Conservation (phyloP, 2,797 vertebrate species). For the Natrix natrix region DNA sequence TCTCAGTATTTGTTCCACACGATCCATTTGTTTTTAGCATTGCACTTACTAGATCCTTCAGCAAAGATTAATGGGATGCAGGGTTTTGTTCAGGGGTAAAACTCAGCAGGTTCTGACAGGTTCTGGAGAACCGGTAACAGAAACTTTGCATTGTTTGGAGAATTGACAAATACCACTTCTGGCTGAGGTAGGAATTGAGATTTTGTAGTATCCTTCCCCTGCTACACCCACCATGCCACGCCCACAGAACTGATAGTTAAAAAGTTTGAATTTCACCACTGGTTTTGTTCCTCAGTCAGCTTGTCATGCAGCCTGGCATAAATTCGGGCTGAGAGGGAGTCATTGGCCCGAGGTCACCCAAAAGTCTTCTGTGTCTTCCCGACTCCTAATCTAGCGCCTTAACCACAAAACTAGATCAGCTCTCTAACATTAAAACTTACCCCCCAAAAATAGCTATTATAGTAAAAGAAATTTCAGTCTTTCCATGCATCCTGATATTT, state of each 20-base stretch:
- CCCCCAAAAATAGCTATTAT: not conserved
- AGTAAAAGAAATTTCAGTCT: not conserved
- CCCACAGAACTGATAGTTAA: too few relatives aligned
- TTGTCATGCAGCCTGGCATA: not conserved
- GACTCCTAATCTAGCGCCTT: not conserved
- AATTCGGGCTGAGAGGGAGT: not conserved
- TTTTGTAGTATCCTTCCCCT: too few relatives aligned
- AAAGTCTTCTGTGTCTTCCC: not conserved
- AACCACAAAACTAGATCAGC: not conserved
- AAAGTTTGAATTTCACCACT: too few relatives aligned
- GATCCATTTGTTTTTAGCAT: not conserved
- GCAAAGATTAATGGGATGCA: not conserved
- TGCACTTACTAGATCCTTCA: not conserved
- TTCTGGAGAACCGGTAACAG: too few relatives aligned
- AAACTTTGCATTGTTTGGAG: too few relatives aligned
- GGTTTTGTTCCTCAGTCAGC: not conserved
- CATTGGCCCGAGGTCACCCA: not conserved
- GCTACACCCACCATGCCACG: too few relatives aligned
- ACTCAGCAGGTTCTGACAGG: too few relatives aligned
- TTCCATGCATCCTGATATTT: not conserved
- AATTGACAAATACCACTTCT: too few relatives aligned
- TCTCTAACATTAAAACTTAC: not conserved
- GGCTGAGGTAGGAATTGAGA: too few relatives aligned
- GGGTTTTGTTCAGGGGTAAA: not conserved
- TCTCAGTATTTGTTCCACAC: not conserved